Conservation (phyloP, 2,888 invertebrate species). For the Acronicta psi region DNA sequence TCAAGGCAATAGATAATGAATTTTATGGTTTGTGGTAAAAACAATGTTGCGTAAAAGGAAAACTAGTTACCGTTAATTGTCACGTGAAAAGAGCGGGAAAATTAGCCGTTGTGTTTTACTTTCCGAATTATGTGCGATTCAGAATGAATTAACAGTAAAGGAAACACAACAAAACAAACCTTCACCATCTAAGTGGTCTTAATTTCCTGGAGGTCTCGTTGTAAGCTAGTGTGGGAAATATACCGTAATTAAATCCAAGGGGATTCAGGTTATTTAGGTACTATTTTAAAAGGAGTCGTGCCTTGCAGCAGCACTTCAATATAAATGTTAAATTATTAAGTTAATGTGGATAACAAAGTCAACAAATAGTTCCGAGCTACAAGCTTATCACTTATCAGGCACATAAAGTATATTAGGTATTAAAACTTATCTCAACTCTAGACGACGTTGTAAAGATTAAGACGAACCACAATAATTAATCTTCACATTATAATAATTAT, state of each 20-base stretch:
- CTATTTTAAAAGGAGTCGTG: too few relatives aligned
- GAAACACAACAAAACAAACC: neutral
- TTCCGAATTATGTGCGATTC: neutral
- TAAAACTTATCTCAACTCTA: constrained; percentile 31
- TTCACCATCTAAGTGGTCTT: neutral
- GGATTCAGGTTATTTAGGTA: too few relatives aligned
- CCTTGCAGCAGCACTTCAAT: too few relatives aligned
- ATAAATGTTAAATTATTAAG: neutral
- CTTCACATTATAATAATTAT: constrained; percentile 15
- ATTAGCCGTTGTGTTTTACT: constrained; percentile 5
- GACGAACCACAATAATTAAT: constrained; percentile 15
- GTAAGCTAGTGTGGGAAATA: neutral
- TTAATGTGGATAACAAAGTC: constrained; percentile 12
- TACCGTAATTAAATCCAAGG: too few relatives aligned
- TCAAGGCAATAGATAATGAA: constrained; percentile 16
- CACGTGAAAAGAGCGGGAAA: constrained; percentile 34
- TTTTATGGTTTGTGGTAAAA: constrained; percentile 11
- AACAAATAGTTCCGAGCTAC: constrained; percentile 1
- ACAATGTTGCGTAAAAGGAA: constrained; percentile 25
- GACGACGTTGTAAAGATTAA: constrained; percentile 33
- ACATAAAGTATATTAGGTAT: constrained; percentile 10
- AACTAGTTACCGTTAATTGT: constrained; percentile 31
- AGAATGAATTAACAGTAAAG: neutral
- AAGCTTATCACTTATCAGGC: constrained; percentile 25
- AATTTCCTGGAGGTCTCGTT: neutral